Evolutionary conservation across 2,888 invertebrate genomes (phyloP), one percentile per base, ranked within the genome.

Genomic region (Leptothorax acervorum): DNA sequence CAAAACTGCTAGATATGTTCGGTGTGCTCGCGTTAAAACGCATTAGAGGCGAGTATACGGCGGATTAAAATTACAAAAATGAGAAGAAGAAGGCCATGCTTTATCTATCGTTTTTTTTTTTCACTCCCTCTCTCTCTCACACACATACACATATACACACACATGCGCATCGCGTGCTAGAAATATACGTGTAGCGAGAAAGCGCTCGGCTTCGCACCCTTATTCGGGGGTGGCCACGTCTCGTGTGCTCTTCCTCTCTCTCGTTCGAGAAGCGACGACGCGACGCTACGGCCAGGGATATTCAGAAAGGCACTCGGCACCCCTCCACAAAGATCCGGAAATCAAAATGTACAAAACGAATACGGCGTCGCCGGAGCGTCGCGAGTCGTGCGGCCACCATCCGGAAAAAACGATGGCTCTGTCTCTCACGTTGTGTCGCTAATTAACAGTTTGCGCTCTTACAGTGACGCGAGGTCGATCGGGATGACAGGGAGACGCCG

Each of bases 221-320:
- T 60, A 51, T 18, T 55, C 79, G 39, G n/a, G 60, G 60, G 48
- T 60, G 60, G 48, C 48, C 70, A 23, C 23, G 35, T 6, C 4
- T 5, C 12, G 23, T 18, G 18, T n/a, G 66, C 4, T 55, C 15
- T 31, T 12, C 55, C 53, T 79, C 48, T 57, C 57, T 74, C 12
- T 0, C 42, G 23, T 23, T 23, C 35, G 35, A 60, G 45, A 8
- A 63, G 66, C 79, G 62, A 83, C 75, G 87, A 85, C 85, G 85
- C 87, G 86, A 83, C 78, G 75, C 85, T 85, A 81, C 87, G 86
- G 85, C 82, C 86, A 87, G 89, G 88, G 87, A 86, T 88, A 91
- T 90, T 89, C 82, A 86, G 87, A 92, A 93, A 92, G 92, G 92
- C 92, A 93, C 93, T 93, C 91, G 65, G 66, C 66, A 92, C 89